Evolutionary conservation across 2,113 vertebrate genomes (phyloP), one percentile per base, ranked within the genome.

Genomic region (Entomyzon cyanotis): DNA sequence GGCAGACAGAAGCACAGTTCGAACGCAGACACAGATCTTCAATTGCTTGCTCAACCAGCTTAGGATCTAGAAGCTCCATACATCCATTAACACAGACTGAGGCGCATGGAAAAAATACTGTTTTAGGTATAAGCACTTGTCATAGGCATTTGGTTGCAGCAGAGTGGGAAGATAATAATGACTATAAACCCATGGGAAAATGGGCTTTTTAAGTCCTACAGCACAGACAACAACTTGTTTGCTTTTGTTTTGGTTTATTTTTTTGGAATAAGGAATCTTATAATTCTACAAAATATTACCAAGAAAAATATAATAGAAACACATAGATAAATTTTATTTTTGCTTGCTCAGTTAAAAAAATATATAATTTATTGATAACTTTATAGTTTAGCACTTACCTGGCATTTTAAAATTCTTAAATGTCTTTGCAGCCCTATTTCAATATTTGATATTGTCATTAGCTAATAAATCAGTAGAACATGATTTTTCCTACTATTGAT

Each of bases 31-130:
- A 52, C 3, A n/a, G 35, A 64, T 47, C 15, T 84, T 11, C 20
- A 84, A 52, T 52, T 69, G 3, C 37, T 84, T 69, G 33, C 44
- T 87, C 27, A 60, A 27, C 2, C 3, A 42, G 11, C 6, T 73
- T 50, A 74, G 23, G 11, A 73, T 42, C 49, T 41, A 37, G 78
- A 74, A 73, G 12, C 14, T 73, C 8, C 30, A 12, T 46, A 16
- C 8, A 69, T 60, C 56, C 41, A 69, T 41, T 33, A 62, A 12
- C 25, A 35, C 7, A 13, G 15, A 46, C n/a, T 77, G 30, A 63
- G 21, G 20, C 5, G 42, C 18, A 47, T 0, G 4, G 11, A 2
- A 42, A 83, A 79, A 65, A 2, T 6, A 58, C 1, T 3, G 12
- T 52, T 60, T 59, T 33, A 35, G 11, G 2, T 42, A 41, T 46